Conservation (phyloP, 2,113 vertebrate genomes). For the Trogon melanurus region DNA sequence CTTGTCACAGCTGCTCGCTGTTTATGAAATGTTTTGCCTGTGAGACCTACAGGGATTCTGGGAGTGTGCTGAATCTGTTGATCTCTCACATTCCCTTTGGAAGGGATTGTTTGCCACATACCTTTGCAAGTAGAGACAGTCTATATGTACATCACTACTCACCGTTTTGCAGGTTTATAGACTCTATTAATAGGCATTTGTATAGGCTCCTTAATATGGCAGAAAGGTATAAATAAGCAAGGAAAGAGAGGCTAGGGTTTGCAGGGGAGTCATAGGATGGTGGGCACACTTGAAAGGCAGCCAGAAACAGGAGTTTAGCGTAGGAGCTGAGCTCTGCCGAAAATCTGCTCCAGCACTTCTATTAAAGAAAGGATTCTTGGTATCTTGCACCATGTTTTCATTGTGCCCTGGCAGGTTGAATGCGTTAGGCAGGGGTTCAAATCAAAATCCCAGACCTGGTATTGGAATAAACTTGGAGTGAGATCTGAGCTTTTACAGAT, state of each 20-base stretch:
- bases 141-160: neutral
- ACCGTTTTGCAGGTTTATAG: neutral
- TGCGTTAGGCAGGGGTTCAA: constrained; percentile 37
- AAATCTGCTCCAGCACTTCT: neutral
- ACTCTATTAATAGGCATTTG: neutral
- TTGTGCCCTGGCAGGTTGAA: constrained; percentile 21
- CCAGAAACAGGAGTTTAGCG: neutral
- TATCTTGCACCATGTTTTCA: neutral
- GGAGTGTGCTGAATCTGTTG: neutral
- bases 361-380: neutral
- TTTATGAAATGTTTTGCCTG: constrained; percentile 45
- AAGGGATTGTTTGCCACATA: neutral
- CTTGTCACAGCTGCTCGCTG: neutral
- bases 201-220: neutral
- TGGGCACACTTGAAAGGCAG: neutral
- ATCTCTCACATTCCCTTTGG: constrained; percentile 12
- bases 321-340: neutral
- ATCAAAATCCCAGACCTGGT: constrained; percentile 18
- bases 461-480: constrained; percentile 26
- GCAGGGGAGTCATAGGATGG: neutral
- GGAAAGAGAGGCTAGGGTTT: neutral
- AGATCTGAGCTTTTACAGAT: constrained; percentile 56
- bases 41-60: constrained; percentile 19
- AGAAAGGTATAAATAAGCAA: neutral
- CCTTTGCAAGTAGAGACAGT: neutral